A percentile compares a stretch with the other conserved stretches of the same genome.
Evolutionary conservation across 1,140 invertebrate species (phyloP).

Genomic region (Zophobas atratus): DNA sequence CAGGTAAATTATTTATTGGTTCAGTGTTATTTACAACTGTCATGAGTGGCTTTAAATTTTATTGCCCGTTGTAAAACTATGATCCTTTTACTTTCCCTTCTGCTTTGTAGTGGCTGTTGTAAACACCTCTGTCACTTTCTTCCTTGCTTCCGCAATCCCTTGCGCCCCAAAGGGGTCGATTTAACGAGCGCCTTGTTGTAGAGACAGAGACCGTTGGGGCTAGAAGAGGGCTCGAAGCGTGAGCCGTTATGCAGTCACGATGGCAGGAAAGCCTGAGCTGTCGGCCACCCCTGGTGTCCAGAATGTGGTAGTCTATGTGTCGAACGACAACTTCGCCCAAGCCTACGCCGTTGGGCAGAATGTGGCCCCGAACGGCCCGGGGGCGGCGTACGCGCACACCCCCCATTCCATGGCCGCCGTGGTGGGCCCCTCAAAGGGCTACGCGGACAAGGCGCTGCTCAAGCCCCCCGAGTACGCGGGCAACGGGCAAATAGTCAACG

Average conservation of each 20-base stretch:
- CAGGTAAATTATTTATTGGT: conserved; percentile 62
- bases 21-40: conserved; percentile 52
- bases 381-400: conserved; percentile 53
- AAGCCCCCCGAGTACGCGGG: conserved; percentile 54
- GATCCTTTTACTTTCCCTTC: conserved; percentile 50
- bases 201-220: conserved; percentile 58
- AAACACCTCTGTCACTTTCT: not conserved
- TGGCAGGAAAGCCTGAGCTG: conserved; percentile 70
- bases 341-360: conserved; percentile 66
- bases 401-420: conserved; percentile 61
- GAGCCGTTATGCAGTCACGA: conserved; percentile 67
- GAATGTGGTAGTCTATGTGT: conserved; percentile 70
- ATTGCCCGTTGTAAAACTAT: conserved; percentile 51
- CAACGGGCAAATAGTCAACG: conserved; percentile 53
- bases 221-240: conserved; percentile 63
- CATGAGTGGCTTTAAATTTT: conserved; percentile 55
- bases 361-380: conserved; percentile 55
- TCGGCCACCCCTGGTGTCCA: conserved; percentile 65
- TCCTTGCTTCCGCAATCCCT: not conserved
- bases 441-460: conserved; percentile 56
- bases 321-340: conserved; percentile 68
- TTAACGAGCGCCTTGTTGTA: conserved; percentile 55
- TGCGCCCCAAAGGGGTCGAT: not conserved
- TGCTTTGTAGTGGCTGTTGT: conserved; percentile 27
- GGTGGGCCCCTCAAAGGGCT: conserved; percentile 57